These are phyloP conservation scores for Rhopalosiphum nymphaeae DNA, from an alignment of 2,888 invertebrate species.

Conservation along the genomic window DNA sequence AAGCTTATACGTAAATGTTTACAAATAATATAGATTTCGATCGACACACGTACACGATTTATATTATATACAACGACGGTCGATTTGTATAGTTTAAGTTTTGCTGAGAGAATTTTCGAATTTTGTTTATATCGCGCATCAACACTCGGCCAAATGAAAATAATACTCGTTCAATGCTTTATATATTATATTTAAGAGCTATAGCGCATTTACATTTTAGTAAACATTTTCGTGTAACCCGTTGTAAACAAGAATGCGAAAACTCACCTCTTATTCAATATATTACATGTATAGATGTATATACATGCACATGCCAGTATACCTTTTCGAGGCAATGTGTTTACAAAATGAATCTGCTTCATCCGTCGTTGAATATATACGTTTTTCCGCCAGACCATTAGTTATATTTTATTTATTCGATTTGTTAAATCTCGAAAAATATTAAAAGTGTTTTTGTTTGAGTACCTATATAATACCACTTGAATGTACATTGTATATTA, in stretches of 20 bases:
- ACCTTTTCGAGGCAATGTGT: constrained; percentile 32
- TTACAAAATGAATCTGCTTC: not conserved
- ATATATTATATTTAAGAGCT: not conserved
- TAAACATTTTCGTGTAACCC: constrained; percentile 19
- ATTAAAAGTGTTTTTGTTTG: constrained; percentile 43
- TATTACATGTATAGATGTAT: not conserved
- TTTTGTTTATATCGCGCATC: constrained; percentile 15
- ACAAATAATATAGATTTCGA: not conserved
- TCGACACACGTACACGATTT: not conserved
- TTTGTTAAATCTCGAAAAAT: constrained; percentile 22
- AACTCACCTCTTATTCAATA: not conserved
- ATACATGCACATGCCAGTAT: not conserved
- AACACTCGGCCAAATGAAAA: constrained; percentile 19
- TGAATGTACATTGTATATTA: not conserved
- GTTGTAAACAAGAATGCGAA: not conserved
- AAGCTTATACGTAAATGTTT: not conserved
- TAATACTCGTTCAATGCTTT: not conserved
- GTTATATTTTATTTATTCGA: constrained; percentile 23
- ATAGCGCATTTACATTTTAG: not conserved
- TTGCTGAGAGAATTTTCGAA: not conserved
- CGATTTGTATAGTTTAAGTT: not conserved
- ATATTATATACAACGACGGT: not conserved
- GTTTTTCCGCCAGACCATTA: constrained; percentile 5
- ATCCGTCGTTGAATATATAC: not conserved
- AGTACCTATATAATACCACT: constrained; percentile 8